A percentile compares a stretch with the other conserved stretches of the same genome.
Conservation (phyloP, 2,113 vertebrate genomes). For the Axis porcinus region DNA sequence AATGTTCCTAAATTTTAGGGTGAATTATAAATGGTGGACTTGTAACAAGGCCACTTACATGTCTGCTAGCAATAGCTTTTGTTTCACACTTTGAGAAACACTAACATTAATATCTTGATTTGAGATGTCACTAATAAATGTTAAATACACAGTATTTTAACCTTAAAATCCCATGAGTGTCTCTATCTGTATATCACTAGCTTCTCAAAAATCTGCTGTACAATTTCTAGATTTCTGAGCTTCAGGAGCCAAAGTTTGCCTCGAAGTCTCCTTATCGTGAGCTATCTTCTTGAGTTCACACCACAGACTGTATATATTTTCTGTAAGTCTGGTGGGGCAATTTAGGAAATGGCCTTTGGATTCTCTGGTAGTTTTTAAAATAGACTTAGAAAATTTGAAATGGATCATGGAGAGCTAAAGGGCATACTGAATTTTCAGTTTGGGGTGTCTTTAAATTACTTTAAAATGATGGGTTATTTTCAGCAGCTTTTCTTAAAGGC, state of each 20-base stretch:
- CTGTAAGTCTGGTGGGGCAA: neutral
- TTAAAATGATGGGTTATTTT: slow-evolving; percentile 29
- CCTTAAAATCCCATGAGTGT: neutral
- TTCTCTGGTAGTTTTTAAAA: neutral
- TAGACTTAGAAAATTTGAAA: neutral
- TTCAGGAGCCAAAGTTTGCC: neutral
- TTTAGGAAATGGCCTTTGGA: neutral
- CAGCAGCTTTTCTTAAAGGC: neutral
- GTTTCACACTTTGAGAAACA: neutral
- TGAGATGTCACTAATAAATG: neutral
- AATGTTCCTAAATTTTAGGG: neutral
- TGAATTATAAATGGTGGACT: neutral
- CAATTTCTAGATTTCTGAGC: neutral
- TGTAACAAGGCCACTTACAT: neutral
- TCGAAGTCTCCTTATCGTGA: neutral
- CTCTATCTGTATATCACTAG: neutral
- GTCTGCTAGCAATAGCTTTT: neutral
- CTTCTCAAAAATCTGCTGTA: neutral
- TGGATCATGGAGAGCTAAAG: neutral
- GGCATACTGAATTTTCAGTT: slow-evolving; percentile 2
- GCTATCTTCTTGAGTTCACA: neutral
- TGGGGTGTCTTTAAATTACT: neutral
- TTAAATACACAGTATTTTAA: neutral
- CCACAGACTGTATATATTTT: neutral
- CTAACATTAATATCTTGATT: neutral